Evolutionary conservation across 1,140 invertebrate species (phyloP), one percentile per base, ranked within the genome.

Genomic region (Apis cerana): DNA sequence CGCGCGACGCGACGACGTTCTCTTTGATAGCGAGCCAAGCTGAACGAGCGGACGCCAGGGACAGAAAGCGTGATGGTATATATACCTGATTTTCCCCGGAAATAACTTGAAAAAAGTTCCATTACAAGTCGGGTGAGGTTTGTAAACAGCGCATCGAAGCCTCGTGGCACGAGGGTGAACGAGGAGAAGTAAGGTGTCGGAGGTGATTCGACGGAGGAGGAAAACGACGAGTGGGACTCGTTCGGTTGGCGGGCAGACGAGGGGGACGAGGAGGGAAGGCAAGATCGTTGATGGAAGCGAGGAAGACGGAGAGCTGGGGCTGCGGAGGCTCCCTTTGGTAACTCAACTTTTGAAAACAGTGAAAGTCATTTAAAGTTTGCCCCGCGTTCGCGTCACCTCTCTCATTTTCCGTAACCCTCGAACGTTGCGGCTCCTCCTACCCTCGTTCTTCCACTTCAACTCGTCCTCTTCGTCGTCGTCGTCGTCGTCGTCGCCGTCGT

Each of bases 351-450:
- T 92, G 86, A 92, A 92, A 92, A 92, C 91, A 92, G 91, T 92
- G 90, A 91, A 92, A 92, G 91, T 92, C 91, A 92, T 92, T 92
- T 92, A 91, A 92, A 92, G 84, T 92, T 92, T 88, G 89, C 87
- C 71, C 85, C 82, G 79, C 89, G 75, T 84, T 89, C 84, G 86
- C 85, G 84, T 91, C 88, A 85, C 89, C 86, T 89, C 86, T 75
- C 84, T 89, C 85, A 89, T 90, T 91, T 91, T 87, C 85, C 74
- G 85, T 83, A 62, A 83, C 85, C 77, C 84, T 80, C 88, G 81
- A 85, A 84, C 77, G 77, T 81, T 61, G 84, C 71, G n/a, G 58
- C 72, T 64, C 72, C 62, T 88, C 82, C 75, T 7, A 43, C 33
- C 72, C 50, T 62, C 61, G 68, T 72, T 77, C 83, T 77, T 83